phyloP scores from a whole-genome alignment of 2,888 invertebrate genomes.

The Polia nebulosa region DNA sequence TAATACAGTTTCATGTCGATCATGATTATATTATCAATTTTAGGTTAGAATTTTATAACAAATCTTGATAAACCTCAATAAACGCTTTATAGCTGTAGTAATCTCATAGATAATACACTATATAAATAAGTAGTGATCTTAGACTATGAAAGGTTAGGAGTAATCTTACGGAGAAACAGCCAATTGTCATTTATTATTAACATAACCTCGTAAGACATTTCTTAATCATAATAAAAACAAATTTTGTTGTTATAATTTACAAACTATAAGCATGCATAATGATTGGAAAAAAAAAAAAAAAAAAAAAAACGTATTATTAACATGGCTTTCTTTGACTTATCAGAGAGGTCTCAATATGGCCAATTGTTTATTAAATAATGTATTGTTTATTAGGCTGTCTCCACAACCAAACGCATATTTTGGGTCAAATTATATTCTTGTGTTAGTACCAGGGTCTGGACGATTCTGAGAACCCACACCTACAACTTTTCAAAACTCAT shows the following conservation, averaged over 20 bases:
- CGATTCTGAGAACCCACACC: neutral
- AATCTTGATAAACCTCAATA: conserved; percentile 1
- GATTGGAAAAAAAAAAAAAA: neutral
- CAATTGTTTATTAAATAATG: neutral
- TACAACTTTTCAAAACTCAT: neutral
- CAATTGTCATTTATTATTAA: neutral
- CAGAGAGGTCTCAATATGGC: neutral
- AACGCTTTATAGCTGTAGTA: neutral
- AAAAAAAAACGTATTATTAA: neutral
- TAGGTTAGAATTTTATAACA: conserved; percentile 44
- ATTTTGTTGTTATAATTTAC: neutral
- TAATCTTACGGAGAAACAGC: neutral
- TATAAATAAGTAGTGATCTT: too few relatives aligned
- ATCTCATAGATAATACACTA: too few relatives aligned
- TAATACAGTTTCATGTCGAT: neutral
- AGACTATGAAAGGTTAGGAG: too few relatives aligned
- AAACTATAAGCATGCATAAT: neutral
- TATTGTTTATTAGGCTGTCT: too few relatives aligned
- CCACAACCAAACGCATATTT: neutral
- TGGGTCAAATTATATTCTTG: neutral
- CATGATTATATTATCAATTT: conserved; percentile 27
- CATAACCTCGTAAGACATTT: conserved; percentile 1
- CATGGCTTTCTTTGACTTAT: neutral
- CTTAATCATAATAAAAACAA: too few relatives aligned
- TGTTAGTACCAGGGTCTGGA: neutral